phyloP scores from a whole-genome alignment of 2,888 invertebrate genomes.

The Melangyna quadrimaculata region DNA sequence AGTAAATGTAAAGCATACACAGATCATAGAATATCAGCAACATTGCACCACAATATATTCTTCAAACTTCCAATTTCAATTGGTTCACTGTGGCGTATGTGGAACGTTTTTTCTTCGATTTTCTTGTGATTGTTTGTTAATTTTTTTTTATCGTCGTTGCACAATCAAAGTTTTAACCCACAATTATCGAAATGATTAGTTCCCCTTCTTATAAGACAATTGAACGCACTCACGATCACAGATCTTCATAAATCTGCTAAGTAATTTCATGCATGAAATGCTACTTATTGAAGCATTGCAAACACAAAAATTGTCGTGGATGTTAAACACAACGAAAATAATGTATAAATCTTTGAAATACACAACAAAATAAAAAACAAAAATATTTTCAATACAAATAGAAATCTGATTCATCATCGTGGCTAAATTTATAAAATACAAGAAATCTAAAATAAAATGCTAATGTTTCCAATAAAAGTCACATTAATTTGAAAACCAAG shows the following conservation, averaged over 20 bases:
- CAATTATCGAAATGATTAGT: slow-evolving; percentile 5
- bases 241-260: background rate
- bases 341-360: background rate
- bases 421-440: slow-evolving; percentile 24
- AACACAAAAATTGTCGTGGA: slow-evolving; percentile 13
- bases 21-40: too few species aligned
- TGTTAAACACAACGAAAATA: slow-evolving; percentile 23
- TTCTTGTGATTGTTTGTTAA: too few species aligned
- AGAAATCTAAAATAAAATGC: slow-evolving; percentile 12
- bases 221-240: slow-evolving; percentile 52
- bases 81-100: slow-evolving; percentile 46
- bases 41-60: too few species aligned
- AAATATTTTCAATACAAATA: background rate
- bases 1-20: too few species aligned
- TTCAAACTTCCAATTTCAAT: too few species aligned
- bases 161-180: background rate
- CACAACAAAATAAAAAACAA: background rate
- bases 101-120: slow-evolving; percentile 13
- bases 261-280: slow-evolving; percentile 58
- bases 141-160: background rate
- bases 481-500: slow-evolving; percentile 55
- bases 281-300: slow-evolving; percentile 57
- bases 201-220: slow-evolving; percentile 30
- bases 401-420: background rate
- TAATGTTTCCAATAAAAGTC: slow-evolving; percentile 28